A percentile compares a stretch with the other conserved stretches of the same genome.
These are phyloP conservation scores for Adelphocoris suturalis DNA, from an alignment of 2,888 invertebrate genomes.

Conservation along the genomic window DNA sequence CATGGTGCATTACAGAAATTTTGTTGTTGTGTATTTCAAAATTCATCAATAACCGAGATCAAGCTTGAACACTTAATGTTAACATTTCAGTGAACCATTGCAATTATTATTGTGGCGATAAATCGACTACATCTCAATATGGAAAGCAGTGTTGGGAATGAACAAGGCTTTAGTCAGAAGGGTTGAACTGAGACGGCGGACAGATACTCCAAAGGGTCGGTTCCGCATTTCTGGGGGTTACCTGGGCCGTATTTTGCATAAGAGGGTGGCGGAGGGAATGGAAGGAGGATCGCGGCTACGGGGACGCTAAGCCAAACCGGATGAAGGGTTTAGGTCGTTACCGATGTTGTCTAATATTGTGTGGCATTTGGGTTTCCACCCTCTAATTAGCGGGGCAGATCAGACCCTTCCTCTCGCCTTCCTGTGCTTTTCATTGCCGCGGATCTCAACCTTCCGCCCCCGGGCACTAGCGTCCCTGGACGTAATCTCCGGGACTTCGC, in stretches of 20 bases:
- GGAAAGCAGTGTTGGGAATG: background rate
- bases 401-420: slow-evolving; percentile 54
- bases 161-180: background rate
- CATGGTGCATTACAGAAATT: no score
- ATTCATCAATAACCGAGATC: no score
- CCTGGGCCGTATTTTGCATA: slow-evolving; percentile 18
- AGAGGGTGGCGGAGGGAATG: background rate
- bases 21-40: no score
- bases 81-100: no score
- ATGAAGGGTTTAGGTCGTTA: slow-evolving; percentile 63
- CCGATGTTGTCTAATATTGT: slow-evolving; percentile 62
- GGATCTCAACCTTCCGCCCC: slow-evolving; percentile 50
- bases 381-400: slow-evolving; percentile 56
- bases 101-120: background rate
- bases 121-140: slow-evolving; percentile 1
- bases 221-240: slow-evolving; percentile 22
- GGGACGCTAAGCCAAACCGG: slow-evolving; percentile 47
- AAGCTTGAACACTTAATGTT: no score
- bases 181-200: background rate
- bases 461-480: background rate
- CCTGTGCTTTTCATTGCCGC: slow-evolving; percentile 45
- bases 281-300: slow-evolving; percentile 2
- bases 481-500: background rate
- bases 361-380: slow-evolving; percentile 59
- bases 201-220: background rate